Evolutionary conservation across 2,888 invertebrate species (phyloP).

Genomic region (Plutella xylostella): DNA sequence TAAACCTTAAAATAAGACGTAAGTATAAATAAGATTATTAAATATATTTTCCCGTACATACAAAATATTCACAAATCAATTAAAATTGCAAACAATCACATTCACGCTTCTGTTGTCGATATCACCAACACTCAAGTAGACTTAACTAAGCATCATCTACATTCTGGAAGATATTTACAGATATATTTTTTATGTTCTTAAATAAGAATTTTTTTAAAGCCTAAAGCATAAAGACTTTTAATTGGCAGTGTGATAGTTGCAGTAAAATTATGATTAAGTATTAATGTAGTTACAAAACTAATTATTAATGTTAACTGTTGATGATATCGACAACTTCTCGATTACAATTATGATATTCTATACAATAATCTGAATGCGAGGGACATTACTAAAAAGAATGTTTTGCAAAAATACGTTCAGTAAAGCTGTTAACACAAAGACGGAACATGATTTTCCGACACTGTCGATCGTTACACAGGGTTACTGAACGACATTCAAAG

Average conservation of each 20-base stretch:
- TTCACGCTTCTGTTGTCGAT: not conserved
- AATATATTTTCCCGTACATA: slow-evolving; percentile 41
- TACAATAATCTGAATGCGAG: slow-evolving; percentile 42
- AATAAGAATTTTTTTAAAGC: no score
- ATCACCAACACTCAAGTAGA: not conserved
- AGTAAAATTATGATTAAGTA: no score
- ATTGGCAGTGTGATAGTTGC: no score
- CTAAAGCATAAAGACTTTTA: no score
- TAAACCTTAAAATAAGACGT: slow-evolving; percentile 34
- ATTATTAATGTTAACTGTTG: not conserved
- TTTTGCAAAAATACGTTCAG: slow-evolving; percentile 42
- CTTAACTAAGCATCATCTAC: no score
- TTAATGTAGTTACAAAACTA: not conserved
- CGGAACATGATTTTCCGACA: no score
- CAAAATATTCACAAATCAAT: slow-evolving; percentile 31
- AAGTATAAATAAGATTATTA: slow-evolving; percentile 40
- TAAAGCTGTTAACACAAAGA: slow-evolving; percentile 8
- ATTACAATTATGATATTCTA: not conserved
- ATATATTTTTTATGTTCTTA: no score
- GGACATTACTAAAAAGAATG: slow-evolving; percentile 43
- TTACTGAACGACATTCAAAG: slow-evolving; percentile 47
- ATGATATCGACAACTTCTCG: not conserved
- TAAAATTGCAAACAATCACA: not conserved
- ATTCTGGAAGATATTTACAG: no score
- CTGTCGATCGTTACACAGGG: slow-evolving; percentile 27